Evolutionary conservation across 2,888 invertebrate genomes (phyloP).

Genomic region (Epirrhoe alternata): DNA sequence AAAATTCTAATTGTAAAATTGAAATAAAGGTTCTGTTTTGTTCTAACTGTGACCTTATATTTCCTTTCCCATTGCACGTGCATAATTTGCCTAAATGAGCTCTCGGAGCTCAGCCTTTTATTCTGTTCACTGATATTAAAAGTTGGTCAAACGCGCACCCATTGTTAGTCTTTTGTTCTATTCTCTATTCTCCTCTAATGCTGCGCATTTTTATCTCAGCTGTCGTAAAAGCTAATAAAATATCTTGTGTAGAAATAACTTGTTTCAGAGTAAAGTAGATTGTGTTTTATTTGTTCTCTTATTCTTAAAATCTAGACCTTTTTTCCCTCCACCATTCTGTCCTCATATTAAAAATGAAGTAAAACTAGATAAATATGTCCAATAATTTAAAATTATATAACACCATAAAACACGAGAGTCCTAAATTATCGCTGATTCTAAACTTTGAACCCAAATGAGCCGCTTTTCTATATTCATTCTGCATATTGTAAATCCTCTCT

Average conservation of each 20-base stretch:
- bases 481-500: not conserved
- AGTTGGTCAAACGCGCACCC: conserved; percentile 71
- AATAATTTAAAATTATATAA: no score
- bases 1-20: not conserved
- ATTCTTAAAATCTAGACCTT: not conserved
- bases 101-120: conserved; percentile 59
- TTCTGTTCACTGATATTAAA: conserved; percentile 70
- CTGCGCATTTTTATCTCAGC: conserved; percentile 40
- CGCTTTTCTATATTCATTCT: not conserved
- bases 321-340: no score
- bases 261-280: not conserved
- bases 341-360: no score
- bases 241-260: conserved; percentile 30
- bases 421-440: conserved; percentile 1
- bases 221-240: conserved; percentile 41
- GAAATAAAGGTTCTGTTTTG: not conserved
- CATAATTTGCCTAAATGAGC: conserved; percentile 75
- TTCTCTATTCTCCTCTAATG: conserved; percentile 54
- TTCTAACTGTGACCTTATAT: conserved; percentile 39
- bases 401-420: not conserved
- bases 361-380: no score
- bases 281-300: conserved; percentile 1
- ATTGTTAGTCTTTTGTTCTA: conserved; percentile 68
- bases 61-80: conserved; percentile 58
- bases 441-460: not conserved